Evolutionary conservation across 2,113 vertebrate genomes (phyloP).

Genomic region (Tyto alba): DNA sequence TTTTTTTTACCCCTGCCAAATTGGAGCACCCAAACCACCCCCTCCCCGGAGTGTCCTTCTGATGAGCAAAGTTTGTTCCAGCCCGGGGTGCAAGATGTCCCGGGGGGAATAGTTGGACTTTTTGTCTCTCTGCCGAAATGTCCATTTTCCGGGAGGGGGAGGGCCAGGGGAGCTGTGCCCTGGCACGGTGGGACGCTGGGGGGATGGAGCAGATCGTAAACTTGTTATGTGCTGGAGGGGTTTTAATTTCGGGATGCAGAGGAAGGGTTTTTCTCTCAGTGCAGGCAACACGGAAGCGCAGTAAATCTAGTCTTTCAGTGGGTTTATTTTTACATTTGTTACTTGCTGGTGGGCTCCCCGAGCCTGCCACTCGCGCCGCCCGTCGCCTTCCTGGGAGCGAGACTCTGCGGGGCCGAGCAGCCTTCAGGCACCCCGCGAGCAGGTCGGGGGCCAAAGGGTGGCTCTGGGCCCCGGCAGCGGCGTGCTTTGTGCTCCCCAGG

Average conservation of each 20-base stretch:
- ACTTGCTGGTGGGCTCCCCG: background rate
- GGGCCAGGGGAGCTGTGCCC: background rate
- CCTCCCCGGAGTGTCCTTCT: background rate
- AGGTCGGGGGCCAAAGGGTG: background rate
- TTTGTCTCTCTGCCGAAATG: background rate
- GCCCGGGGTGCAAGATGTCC: background rate
- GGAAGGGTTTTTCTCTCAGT: background rate
- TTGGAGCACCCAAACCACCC: background rate
- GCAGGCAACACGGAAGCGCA: background rate
- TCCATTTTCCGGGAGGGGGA: background rate
- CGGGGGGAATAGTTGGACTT: background rate
- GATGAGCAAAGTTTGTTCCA: background rate
- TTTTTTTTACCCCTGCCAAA: background rate
- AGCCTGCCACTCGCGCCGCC: background rate
- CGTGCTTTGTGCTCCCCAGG: background rate
- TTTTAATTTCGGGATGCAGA: background rate
- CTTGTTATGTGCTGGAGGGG: background rate
- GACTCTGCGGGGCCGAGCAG: background rate
- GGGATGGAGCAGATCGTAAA: background rate
- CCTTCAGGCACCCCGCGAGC: background rate
- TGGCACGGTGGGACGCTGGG: background rate
- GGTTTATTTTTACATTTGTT: constrained; percentile 33
- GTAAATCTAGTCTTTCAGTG: constrained; percentile 27
- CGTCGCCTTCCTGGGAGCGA: background rate
- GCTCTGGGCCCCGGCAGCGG: background rate